Evolutionary conservation across 1,140 invertebrate genomes (phyloP), one percentile per base, ranked within the genome.

Genomic region (Oreohelix idahoensis): DNA sequence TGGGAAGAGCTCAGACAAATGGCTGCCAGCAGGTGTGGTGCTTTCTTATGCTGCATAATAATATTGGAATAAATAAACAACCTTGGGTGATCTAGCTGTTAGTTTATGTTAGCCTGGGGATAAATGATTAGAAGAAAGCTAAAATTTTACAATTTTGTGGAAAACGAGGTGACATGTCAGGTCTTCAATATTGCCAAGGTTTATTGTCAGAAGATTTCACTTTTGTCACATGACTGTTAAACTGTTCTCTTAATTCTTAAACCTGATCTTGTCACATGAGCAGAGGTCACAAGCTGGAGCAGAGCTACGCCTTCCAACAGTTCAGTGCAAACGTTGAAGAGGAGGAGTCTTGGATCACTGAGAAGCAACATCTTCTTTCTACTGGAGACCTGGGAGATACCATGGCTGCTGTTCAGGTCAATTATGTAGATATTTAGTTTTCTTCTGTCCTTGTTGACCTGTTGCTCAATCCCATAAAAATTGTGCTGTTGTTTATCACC

Each of bases 261-360:
- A 15, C 42, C 15, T 39, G 2, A 23, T 32, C 42, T 73, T 79
- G 32, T 75, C n/a, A n/a, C n/a, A 66, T 26, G 70, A 80, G 29
- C 83, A 89, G 98, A 79, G 97, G 97, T 10, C 95, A 97, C 83
- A 98, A 98, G 92, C 93, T 99, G 86, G 97, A 99, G 85, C 97
- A 99, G 92, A 98, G 97, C 17, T 94, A 99, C 32, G 97, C 96
- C 11, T 98, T 97, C 93, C 98, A 99, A 93, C 97, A 99, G 92
- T 99, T 99, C 94, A 94, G 99, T 85, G 98, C 98, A 76, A 98
- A 98, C 92, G 96, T 99, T 49, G 98, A 99, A 90, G 98, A 99
- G 91, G 98, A 99, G 92, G 98, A 99, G 92, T 98, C 98, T 0
- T 99, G 98, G 98, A 99, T 99, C 73, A 96, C 95, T 84, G 98